Base-by-base conservation (phyloP, 2,888 invertebrate genomes). In the Agrotis clavis region DNA sequence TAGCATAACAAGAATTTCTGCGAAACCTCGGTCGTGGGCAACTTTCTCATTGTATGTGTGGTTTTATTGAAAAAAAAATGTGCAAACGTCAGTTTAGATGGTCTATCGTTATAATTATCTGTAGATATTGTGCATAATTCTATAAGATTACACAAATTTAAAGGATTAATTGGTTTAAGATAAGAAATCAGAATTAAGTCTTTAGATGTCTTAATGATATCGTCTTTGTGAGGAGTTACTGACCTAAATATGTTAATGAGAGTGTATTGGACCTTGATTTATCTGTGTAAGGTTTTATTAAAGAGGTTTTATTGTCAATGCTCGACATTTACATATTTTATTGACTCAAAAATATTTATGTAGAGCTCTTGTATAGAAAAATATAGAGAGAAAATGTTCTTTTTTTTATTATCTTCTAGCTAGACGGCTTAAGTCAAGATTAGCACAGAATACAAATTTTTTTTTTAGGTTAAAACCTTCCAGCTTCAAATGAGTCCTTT, bases 1-100 rank as follows among this genome's bases (percentile, higher is more conserved):
- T 70, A 80, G 47, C 83, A 63, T 53, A 80, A 70, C 54, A 82
- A 51, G 14, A n/a, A 59, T 21, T 72, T 68, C 59, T 45, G 11
- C 30, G 72, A 71, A 77, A 53, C 21, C 53, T 30, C 25, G 48
- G 14, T 59, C 48, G 48, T 14, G 0, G 14, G 0, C 9, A 30
- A 81, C 84, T 83, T 77, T 83, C 86, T 69, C 84, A 75, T 74
- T 75, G 56, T 69, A 56, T 51, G 48, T 19, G 4, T 48, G 18
- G 7, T 48, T 53, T 51, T 19, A n/a, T 14, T 47, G 9, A 25
- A 19, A 57, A 35, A 11, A n/a, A 57, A 57, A 57, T 14, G 1
- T 64, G 25, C 57, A 63, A 64, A 45, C 25, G 18, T 19, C 16
- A 25, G 11, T n/a, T 51, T 50, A 50, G 41, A 60, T 50, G 51